Conservation (phyloP, 2,113 vertebrate genomes). For the Labeo rohita region DNA sequence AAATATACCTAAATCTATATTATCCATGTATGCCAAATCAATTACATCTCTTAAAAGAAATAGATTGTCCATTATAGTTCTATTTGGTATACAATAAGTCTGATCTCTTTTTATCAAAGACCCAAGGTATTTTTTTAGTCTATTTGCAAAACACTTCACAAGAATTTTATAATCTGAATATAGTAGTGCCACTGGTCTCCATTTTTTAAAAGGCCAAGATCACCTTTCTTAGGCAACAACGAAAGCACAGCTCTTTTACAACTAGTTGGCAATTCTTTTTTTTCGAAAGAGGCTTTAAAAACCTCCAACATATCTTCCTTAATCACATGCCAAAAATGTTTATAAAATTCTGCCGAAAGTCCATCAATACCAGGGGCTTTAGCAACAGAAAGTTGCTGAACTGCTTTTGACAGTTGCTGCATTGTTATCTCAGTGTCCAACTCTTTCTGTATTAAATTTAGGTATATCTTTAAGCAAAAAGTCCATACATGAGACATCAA, state of each 20-base stretch:
- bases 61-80: background rate
- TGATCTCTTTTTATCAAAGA: background rate
- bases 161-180: too few relatives aligned
- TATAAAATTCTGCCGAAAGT: background rate
- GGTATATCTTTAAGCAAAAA: background rate
- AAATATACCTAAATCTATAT: background rate
- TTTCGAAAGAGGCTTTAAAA: background rate
- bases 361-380: background rate
- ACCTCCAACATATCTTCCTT: background rate
- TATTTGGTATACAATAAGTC: background rate
- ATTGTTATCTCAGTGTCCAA: background rate
- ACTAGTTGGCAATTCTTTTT: background rate
- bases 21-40: background rate
- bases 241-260: background rate
- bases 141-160: background rate
- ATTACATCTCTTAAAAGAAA: constrained; percentile 11
- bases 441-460: background rate
- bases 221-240: background rate
- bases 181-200: too few relatives aligned
- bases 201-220: too few relatives aligned
- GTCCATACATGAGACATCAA: background rate
- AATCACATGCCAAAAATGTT: background rate
- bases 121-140: background rate
- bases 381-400: background rate
- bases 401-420: background rate